A percentile compares a stretch with the other conserved stretches of the same genome.
Conservation (phyloP, 37 sponge, comb jelly and placozoan genomes). For the Aphrocallistes beatrix region DNA sequence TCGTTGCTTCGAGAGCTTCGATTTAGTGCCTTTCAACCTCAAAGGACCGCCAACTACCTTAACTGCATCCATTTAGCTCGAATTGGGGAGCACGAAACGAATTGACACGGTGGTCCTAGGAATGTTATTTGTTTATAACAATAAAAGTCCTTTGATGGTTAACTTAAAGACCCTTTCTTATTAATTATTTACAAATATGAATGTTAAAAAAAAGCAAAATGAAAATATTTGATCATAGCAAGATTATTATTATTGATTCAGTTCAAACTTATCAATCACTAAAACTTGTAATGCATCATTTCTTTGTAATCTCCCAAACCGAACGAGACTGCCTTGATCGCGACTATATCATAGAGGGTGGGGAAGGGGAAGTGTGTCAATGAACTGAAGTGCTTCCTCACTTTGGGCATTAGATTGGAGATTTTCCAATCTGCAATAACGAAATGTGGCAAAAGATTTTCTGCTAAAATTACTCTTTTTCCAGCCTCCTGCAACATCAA, state of each 20-base stretch:
- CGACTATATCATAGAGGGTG: background rate
- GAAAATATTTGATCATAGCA: too few relatives aligned
- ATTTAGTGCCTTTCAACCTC: background rate
- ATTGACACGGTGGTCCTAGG: too few relatives aligned
- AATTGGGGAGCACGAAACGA: too few relatives aligned
- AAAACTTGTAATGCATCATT: slow-evolving; percentile 16
- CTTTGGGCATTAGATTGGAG: background rate
- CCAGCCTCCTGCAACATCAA: background rate
- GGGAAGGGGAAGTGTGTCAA: background rate
- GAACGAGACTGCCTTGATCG: background rate
- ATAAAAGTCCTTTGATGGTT: too few relatives aligned
- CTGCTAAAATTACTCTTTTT: background rate
- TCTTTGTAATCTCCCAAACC: background rate
- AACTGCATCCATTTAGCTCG: slow-evolving; percentile 11
- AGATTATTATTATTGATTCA: too few relatives aligned
- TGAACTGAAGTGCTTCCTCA: background rate
- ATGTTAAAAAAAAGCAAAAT: too few relatives aligned
- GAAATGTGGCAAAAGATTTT: background rate
- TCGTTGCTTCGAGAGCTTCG: background rate
- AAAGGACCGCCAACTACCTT: background rate
- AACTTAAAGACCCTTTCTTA: too few relatives aligned
- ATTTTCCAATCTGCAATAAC: background rate
- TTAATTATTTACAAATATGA: too few relatives aligned
- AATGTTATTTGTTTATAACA: too few relatives aligned
- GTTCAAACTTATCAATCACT: too few relatives aligned